Conservation (phyloP, 2,797 vertebrate genomes). For the Helarctos malayanus region DNA sequence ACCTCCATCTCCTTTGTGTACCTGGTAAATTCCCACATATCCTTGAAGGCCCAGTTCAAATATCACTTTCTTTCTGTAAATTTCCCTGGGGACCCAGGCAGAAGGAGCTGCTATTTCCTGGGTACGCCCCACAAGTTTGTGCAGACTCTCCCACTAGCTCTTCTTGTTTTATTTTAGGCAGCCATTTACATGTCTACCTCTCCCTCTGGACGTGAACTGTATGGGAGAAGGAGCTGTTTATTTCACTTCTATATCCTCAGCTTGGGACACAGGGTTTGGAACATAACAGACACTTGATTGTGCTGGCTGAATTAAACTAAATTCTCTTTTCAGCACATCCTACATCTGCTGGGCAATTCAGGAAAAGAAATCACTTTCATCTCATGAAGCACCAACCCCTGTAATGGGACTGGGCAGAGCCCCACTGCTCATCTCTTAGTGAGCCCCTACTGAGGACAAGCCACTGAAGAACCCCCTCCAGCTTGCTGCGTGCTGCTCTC, state of each 20-base stretch:
- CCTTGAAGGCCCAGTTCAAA: neutral
- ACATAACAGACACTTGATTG: neutral
- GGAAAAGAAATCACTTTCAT: neutral
- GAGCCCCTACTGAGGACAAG: neutral
- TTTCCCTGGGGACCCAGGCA: slow-evolving; percentile 27
- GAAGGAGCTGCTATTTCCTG: slow-evolving; percentile 5
- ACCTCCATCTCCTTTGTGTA: neutral
- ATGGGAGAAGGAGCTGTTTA: neutral
- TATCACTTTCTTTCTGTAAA: slow-evolving; percentile 22
- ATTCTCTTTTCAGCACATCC: neutral
- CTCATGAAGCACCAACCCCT: neutral
- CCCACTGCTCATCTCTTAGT: neutral
- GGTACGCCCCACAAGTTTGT: neutral
- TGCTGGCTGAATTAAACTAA: neutral
- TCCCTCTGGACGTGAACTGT: neutral
- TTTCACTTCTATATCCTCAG: slow-evolving; percentile 63
- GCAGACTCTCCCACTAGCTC: neutral
- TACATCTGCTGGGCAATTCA: neutral
- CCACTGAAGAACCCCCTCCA: too few species aligned
- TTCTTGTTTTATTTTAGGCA: slow-evolving; percentile 62
- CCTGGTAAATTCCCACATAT: neutral
- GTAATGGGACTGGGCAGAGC: neutral
- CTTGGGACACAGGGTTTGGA: slow-evolving; percentile 13
- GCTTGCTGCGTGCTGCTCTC: neutral
- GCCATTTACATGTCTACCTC: neutral